phyloP scores from a whole-genome alignment of 2,797 vertebrate species.

The Gymnopithys bicolor region DNA sequence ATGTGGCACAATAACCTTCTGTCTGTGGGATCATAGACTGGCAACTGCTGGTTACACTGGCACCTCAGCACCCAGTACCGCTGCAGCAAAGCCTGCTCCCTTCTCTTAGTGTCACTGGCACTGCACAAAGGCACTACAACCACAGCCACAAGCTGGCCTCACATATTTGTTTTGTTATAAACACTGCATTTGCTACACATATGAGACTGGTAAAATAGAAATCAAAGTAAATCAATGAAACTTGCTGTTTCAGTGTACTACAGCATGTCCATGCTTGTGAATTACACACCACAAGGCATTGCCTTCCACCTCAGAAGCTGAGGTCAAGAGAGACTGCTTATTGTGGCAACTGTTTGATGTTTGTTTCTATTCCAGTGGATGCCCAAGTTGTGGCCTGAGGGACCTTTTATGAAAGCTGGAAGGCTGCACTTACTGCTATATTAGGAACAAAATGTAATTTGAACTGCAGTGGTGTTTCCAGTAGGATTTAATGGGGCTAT shows the following conservation, averaged over 20 bases:
- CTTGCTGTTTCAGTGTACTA: not conserved
- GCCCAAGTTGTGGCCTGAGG: not conserved
- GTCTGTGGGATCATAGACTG: not conserved
- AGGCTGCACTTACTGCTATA: not conserved
- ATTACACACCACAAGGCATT: not conserved
- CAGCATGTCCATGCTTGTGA: accelerated
- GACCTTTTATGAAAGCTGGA: not conserved
- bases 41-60: not conserved
- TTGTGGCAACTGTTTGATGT: not conserved
- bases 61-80: accelerated
- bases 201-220: not conserved
- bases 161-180: not conserved
- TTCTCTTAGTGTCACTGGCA: not conserved
- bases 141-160: not conserved
- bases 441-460: slow-evolving; percentile 26
- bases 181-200: not conserved
- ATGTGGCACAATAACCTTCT: not conserved
- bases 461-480: not conserved
- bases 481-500: not conserved
- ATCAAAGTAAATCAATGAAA: not conserved
- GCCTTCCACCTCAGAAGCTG: not conserved
- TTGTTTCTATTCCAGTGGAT: not conserved
- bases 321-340: not conserved
- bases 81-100: not conserved
- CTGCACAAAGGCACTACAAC: not conserved